A percentile compares a stretch with the other conserved stretches of the same genome.
phyloP scores from a whole-genome alignment of 92 coral and sea anemone genomes.

The Palythoa heliodiscus region DNA sequence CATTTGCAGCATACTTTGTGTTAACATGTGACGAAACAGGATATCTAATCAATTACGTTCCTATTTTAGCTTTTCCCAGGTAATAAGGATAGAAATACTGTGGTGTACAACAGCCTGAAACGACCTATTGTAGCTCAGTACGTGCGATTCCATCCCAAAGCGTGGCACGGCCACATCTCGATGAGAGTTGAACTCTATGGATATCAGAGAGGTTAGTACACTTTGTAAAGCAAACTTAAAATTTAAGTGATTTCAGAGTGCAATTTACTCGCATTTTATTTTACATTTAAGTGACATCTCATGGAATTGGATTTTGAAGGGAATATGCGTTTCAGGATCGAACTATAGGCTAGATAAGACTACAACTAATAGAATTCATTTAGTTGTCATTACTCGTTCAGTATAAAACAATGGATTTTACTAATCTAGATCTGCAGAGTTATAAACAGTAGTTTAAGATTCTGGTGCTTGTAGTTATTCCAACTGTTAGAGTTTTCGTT shows the following conservation, averaged over 20 bases:
- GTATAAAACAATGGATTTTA: too few species aligned
- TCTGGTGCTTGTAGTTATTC: too few species aligned
- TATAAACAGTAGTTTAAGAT: too few species aligned
- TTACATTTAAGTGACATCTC: too few species aligned
- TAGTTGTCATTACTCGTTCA: too few species aligned
- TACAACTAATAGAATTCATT: too few species aligned
- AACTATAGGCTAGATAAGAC: too few species aligned
- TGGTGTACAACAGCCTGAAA: constrained; percentile 62
- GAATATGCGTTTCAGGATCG: too few species aligned
- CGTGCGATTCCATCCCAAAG: constrained; percentile 87
- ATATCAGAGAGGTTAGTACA: constrained; percentile 70
- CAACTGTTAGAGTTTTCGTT: too few species aligned
- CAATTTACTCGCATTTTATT: not conserved
- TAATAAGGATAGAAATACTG: constrained; percentile 76
- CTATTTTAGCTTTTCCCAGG: constrained; percentile 78
- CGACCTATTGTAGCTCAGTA: constrained; percentile 65
- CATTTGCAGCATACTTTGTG: not conserved
- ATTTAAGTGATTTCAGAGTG: not conserved
- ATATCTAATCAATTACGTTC: not conserved
- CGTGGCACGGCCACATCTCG: constrained; percentile 83
- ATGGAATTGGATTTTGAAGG: too few species aligned
- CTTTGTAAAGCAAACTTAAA: not conserved
- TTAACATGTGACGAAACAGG: not conserved
- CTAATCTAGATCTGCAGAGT: too few species aligned
- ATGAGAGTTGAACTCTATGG: constrained; percentile 92